phyloP scores from a whole-genome alignment of 1,140 invertebrate genomes.

The Eciton burchellii region DNA sequence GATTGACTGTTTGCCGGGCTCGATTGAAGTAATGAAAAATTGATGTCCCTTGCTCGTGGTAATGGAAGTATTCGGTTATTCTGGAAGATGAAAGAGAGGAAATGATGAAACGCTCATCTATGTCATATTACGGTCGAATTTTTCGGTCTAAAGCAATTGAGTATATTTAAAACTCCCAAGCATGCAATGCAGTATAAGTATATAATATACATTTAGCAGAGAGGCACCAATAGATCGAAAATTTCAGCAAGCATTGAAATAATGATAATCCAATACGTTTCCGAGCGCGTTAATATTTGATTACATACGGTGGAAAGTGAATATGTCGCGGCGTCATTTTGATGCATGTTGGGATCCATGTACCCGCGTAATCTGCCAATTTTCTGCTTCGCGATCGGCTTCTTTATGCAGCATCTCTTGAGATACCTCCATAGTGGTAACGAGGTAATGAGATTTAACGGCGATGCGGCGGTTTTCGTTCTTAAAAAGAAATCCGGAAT shows the following conservation, averaged over 20 bases:
- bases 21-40: conserved; percentile 85
- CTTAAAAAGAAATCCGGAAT: conserved; percentile 78
- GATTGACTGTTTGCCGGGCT: conserved; percentile 92
- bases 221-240: no score
- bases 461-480: conserved; percentile 97
- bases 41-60: conserved; percentile 65
- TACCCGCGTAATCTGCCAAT: conserved; percentile 77
- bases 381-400: conserved; percentile 63
- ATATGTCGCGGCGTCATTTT: conserved; percentile 63
- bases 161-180: no score
- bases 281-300: background rate
- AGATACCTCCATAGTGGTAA: conserved; percentile 93
- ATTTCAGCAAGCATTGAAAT: background rate
- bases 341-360: conserved; percentile 59
- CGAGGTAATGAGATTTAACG: conserved; percentile 95
- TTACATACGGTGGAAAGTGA: conserved; percentile 61
- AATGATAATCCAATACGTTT: background rate
- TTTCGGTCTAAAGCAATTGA: no score
- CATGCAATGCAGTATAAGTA: no score
- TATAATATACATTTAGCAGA: no score
- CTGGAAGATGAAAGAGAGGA: conserved; percentile 55
- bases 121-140: no score
- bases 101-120: background rate
- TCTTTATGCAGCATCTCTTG: conserved; percentile 85
- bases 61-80: conserved; percentile 72